phyloP scores from a whole-genome alignment of 2,113 vertebrate species.

The Riparia riparia region DNA sequence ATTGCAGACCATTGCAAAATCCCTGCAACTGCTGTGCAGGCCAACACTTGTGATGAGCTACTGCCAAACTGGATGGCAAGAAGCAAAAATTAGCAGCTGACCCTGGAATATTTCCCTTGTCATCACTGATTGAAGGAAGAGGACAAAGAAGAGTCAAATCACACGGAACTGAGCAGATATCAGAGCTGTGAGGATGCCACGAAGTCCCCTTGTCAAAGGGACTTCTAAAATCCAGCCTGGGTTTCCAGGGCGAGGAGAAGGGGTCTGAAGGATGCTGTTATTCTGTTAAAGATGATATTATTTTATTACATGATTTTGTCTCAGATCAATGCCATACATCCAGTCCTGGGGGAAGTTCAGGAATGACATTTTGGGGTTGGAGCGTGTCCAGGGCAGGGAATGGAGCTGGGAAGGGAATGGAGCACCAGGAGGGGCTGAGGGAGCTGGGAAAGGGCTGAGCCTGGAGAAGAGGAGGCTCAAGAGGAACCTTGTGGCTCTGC shows the following conservation, averaged over 20 bases:
- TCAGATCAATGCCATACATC: neutral
- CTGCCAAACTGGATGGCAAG: neutral
- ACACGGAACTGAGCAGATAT: neutral
- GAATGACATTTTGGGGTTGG: neutral
- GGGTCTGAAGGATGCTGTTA: neutral
- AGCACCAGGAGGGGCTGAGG: rapidly evolving
- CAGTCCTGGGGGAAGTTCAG: neutral
- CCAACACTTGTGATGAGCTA: neutral
- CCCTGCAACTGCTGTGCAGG: neutral
- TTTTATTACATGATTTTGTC: neutral
- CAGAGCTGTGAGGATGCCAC: neutral
- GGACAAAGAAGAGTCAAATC: neutral
- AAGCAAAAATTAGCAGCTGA: neutral
- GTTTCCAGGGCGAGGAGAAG: neutral
- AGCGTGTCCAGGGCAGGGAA: neutral
- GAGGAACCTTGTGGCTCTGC: neutral
- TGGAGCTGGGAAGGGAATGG: neutral
- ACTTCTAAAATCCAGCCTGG: neutral
- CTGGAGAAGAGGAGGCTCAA: neutral
- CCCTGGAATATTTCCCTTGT: neutral
- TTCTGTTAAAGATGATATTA: neutral
- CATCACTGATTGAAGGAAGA: neutral
- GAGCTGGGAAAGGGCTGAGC: neutral
- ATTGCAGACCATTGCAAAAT: neutral
- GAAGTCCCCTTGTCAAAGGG: neutral